Percentiles rank a stretch among this genome's conserved stretches.
Conservation (phyloP, 2,797 vertebrate species). For the Balearica regulorum region DNA sequence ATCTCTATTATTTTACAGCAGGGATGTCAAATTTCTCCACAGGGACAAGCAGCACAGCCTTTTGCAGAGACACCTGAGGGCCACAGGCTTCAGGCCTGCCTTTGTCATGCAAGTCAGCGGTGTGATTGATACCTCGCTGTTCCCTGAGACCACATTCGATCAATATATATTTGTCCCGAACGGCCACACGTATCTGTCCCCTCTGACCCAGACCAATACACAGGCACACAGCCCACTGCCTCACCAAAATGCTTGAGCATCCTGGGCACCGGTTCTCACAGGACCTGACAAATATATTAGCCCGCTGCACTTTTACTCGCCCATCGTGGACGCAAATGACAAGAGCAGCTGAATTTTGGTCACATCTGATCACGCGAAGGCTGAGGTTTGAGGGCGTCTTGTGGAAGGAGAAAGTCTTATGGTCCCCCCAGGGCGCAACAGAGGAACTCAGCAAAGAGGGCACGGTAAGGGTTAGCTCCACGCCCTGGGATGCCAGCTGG, state of each 20-base stretch:
- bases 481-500: background rate
- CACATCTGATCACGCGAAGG: background rate
- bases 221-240: background rate
- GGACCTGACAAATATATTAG: background rate
- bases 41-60: background rate
- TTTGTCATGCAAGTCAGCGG: background rate
- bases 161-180: background rate
- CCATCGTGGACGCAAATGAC: background rate
- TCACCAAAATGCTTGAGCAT: background rate
- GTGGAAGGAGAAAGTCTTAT: background rate
- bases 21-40: background rate
- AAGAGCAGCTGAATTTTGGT: background rate
- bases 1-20: background rate
- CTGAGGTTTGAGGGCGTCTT: background rate
- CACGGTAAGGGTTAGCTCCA: background rate
- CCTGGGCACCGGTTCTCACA: fast-evolving
- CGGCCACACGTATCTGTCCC: background rate
- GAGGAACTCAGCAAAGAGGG: background rate
- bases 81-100: background rate
- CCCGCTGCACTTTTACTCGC: background rate
- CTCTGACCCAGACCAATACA: background rate
- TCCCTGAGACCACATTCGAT: background rate
- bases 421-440: background rate
- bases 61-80: background rate
- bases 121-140: background rate